Evolutionary conservation across 2,888 invertebrate genomes (phyloP).

Genomic region (Dysmachus trigonus): DNA sequence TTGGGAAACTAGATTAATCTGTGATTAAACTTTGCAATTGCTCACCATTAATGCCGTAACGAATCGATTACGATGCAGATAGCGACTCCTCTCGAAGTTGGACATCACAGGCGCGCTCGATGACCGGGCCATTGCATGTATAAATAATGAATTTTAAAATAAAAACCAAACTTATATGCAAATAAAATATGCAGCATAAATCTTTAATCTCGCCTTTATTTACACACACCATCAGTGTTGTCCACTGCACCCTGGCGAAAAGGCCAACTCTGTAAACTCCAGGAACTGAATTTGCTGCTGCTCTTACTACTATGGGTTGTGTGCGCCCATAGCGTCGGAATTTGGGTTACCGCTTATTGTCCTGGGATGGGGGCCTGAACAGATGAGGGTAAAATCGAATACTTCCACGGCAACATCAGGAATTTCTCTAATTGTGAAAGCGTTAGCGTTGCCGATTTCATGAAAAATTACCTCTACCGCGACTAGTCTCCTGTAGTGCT

Average conservation of each 20-base stretch:
- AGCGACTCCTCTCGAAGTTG: not conserved
- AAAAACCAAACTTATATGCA: conserved; percentile 48
- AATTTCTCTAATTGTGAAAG: conserved; percentile 13
- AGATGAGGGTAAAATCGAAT: conserved; percentile 22
- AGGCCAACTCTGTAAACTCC: conserved; percentile 4
- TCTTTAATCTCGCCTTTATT: conserved; percentile 48
- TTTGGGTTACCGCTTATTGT: not conserved
- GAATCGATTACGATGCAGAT: conserved; percentile 32
- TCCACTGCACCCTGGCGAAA: not conserved
- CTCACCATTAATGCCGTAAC: conserved; percentile 26
- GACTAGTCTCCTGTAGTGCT: conserved; percentile 4
- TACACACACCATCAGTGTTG: conserved; percentile 45
- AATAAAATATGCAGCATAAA: conserved; percentile 50
- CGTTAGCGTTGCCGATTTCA: conserved; percentile 30
- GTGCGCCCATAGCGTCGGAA: not conserved
- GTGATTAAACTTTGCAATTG: conserved; percentile 38
- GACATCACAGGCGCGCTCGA: conserved; percentile 25
- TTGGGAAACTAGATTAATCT: conserved; percentile 13
- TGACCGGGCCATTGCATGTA: conserved; percentile 58
- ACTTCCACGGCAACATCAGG: not conserved
- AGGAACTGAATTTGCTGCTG: not conserved
- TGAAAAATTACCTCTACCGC: not conserved
- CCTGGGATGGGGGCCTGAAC: not conserved
- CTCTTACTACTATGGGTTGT: not conserved
- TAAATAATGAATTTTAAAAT: conserved; percentile 60